These are phyloP conservation scores for Phalacrocorax carbo DNA, from an alignment of 2,113 vertebrate genomes.

Conservation along the genomic window DNA sequence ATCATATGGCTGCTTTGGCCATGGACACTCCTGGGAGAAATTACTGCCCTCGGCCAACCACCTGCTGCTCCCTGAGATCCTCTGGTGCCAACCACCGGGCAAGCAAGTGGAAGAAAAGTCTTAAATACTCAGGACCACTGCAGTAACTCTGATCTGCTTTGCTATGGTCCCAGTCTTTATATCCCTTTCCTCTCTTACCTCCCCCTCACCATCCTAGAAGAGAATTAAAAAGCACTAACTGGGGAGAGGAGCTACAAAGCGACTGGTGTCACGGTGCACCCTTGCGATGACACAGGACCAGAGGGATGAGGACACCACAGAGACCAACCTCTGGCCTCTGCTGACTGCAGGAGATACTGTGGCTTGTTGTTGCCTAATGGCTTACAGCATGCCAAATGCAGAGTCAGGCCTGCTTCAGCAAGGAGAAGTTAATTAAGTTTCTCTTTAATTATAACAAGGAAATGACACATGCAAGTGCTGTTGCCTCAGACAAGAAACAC, in stretches of 20 bases:
- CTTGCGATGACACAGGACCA: too few relatives aligned
- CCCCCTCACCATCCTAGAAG: not conserved
- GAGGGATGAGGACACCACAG: not conserved
- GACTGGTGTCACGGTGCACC: fast-evolving
- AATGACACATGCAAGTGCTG: not conserved
- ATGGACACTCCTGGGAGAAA: not conserved
- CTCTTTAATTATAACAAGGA: not conserved
- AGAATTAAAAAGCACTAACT: not conserved
- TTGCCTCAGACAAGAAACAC: not conserved
- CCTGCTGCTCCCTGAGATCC: not conserved
- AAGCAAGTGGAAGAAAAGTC: not conserved
- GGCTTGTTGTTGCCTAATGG: not conserved
- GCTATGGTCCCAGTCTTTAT: not conserved
- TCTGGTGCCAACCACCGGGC: not conserved
- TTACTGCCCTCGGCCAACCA: not conserved
- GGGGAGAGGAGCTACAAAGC: not conserved
- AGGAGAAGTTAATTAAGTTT: not conserved
- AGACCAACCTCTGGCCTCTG: not conserved
- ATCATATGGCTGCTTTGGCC: not conserved
- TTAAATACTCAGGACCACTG: not conserved
- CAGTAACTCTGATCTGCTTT: not conserved
- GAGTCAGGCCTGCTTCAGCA: not conserved
- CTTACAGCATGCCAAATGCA: not conserved
- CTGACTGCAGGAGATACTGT: not conserved
- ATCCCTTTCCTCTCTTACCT: not conserved